Percentiles rank a stretch among this genome's conserved stretches.
phyloP scores from a whole-genome alignment of 2,797 vertebrate genomes.

The Myotis findleyi region DNA sequence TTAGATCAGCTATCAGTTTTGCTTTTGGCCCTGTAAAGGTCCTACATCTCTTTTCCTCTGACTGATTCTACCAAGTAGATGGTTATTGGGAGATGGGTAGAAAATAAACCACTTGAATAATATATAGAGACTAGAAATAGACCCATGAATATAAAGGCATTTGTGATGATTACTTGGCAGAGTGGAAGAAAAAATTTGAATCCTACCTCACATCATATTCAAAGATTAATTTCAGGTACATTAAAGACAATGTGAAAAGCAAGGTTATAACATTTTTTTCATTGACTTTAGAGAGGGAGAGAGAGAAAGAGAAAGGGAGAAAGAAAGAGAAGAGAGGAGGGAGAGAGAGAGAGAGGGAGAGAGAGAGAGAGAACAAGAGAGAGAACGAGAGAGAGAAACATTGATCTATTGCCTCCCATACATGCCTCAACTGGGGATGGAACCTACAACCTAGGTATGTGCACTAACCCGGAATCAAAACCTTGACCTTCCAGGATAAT shows the following conservation, averaged over 20 bases:
- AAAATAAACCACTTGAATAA: neutral
- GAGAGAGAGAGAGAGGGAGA: too few relatives aligned
- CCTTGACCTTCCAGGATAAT: neutral
- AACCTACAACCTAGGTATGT: neutral
- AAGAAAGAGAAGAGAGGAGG: too few relatives aligned
- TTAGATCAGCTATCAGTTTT: neutral
- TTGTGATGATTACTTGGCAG: neutral
- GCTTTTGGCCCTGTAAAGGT: neutral
- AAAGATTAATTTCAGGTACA: slow-evolving; percentile 41
- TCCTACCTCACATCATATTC: neutral
- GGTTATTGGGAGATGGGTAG: neutral
- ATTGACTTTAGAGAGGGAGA: neutral
- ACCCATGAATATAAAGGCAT: neutral
- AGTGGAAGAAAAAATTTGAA: slow-evolving; percentile 13
- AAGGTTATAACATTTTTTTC: neutral
- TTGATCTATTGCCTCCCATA: neutral
- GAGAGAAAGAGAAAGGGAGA: neutral
- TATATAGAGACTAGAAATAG: neutral
- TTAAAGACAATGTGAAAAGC: neutral
- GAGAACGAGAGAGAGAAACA: too few relatives aligned
- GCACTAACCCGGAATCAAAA: neutral
- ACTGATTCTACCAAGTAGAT: neutral
- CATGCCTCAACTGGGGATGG: neutral
- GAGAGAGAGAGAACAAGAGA: too few relatives aligned
- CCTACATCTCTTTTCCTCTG: neutral